Evolutionary conservation across 2,797 vertebrate genomes (phyloP), one percentile per base, ranked within the genome.

Genomic region (Pempheris klunzingeri): DNA sequence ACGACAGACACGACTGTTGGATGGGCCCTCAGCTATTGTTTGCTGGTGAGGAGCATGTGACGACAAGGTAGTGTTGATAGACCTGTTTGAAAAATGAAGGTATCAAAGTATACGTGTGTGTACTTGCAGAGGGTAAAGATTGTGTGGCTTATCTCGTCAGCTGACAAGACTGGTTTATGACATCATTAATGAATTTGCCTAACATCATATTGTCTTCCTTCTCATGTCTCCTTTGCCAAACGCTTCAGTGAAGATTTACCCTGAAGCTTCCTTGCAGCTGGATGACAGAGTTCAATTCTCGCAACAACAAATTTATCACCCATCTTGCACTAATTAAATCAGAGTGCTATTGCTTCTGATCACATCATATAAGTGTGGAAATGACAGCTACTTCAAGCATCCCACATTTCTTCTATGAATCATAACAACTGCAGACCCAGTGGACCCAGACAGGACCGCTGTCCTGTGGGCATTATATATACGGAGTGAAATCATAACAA

Each of bases 401-500:
- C 43, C 66, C 73, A 59, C 63, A 80, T 78, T 74, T 83, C 61
- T 81, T 44, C 47, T 54, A 39, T 72, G 81, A 89, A 81, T 87
- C 80, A 86, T 63, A 61, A 67, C 44, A 74, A 82, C 86, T 78
- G 20, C 84, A 86, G 82, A 44, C 59, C 71, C 75, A 59, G 10
- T 52, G 77, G 71, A 61, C 78, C 69, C 59, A 70, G 85, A 90
- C 77, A 71, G 62, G 82, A 86, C 78, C 87, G 87, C 80, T 46
- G 62, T 91, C 91, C 86, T 88, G 78, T 74, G 74, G 86, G 89
- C 83, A 90, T 87, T 86, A 77, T 80, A 79, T 79, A 84, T 63
- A 80, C 87, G 85, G 74, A 90, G 67, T 81, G 74, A 88, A 90
- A 92, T 86, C 86, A 90, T 80, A 92, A 91, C 86, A 91, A 91